A percentile compares a stretch with the other conserved stretches of the same genome.
Evolutionary conservation across 2,113 vertebrate species (phyloP).

Genomic region (Thinocorus orbignyianus): DNA sequence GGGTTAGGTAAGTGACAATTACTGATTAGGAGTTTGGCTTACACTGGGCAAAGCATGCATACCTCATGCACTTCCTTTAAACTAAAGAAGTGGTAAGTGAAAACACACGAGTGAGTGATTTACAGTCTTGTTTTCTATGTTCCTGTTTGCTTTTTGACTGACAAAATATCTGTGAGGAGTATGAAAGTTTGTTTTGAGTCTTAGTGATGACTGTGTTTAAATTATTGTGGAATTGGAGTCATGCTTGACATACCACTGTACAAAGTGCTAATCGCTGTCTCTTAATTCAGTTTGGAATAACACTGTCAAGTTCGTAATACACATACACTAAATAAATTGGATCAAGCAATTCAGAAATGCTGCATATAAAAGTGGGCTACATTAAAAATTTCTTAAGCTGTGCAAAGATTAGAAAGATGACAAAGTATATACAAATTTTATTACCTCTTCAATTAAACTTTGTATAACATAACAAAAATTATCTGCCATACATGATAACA

Average conservation of each 20-base stretch:
- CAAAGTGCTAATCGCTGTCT: not conserved
- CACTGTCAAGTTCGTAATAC: not conserved
- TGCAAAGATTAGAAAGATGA: not conserved
- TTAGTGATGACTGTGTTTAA: not conserved
- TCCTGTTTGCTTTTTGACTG: not conserved
- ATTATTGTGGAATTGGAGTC: not conserved
- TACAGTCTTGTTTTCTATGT: not conserved
- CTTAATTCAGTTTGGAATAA: not conserved
- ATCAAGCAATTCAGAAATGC: not conserved
- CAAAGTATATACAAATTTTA: not conserved
- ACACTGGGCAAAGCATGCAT: not conserved
- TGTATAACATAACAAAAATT: not conserved
- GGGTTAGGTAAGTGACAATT: conserved; percentile 17
- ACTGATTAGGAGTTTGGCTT: not conserved
- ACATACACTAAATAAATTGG: not conserved
- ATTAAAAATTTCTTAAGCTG: not conserved
- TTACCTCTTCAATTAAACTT: not conserved
- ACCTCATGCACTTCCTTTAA: not conserved
- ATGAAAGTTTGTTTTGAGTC: not conserved
- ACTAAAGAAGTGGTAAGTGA: conserved; percentile 10
- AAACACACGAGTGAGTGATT: not conserved
- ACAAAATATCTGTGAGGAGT: not conserved
- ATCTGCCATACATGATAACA: not conserved
- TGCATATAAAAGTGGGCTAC: not conserved
- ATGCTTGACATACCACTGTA: not conserved